Base-by-base conservation (phyloP, 2,888 invertebrate genomes). In the Xiphydria camelus region DNA sequence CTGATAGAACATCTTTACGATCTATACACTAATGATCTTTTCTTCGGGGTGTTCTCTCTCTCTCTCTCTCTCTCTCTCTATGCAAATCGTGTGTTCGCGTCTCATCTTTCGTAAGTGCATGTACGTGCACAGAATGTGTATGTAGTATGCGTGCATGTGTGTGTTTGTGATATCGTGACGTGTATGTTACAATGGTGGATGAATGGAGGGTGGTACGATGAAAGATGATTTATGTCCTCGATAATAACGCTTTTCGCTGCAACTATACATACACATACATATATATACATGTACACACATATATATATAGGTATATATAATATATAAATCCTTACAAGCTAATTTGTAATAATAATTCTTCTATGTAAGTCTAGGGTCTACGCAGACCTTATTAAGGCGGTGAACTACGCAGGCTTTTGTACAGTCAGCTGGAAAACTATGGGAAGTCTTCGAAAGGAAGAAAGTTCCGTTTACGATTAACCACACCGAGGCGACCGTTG, bases 401-500 rank as follows among this genome's bases (percentile, higher is more conserved):
- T 61, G 60, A 65, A 67, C 66, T 70, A 73, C 63, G 57, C 64
- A 63, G 66, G 64, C 62, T 59, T 68, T 70, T 73, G 73, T 74
- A 73, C 71, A 71, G 60, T 70, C 63, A 62, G 58, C 62, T 64
- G 68, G 62, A 70, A 67, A 64, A 62, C 62, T 68, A 61, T 61
- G 61, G 64, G 61, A 66, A 68, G 66, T 64, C 60, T 68, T 65
- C 57, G 59, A 62, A 59, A 59, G 57, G 61, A 63, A 64, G 64
- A 64, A 64, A 59, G 46, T 53, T 51, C 22, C 29, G 12, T 12
- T 29, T 12, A 29, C 12, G 29, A 10, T 29, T 12, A 14, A n/a
- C n/a, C n/a, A n/a, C n/a, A n/a, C n/a, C n/a, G n/a, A n/a, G n/a
- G n/a, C n/a, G n/a, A n/a, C n/a, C n/a, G n/a, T n/a, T n/a, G n/a